Conservation (phyloP, 1,140 invertebrate species). For the Venturia canescens region DNA sequence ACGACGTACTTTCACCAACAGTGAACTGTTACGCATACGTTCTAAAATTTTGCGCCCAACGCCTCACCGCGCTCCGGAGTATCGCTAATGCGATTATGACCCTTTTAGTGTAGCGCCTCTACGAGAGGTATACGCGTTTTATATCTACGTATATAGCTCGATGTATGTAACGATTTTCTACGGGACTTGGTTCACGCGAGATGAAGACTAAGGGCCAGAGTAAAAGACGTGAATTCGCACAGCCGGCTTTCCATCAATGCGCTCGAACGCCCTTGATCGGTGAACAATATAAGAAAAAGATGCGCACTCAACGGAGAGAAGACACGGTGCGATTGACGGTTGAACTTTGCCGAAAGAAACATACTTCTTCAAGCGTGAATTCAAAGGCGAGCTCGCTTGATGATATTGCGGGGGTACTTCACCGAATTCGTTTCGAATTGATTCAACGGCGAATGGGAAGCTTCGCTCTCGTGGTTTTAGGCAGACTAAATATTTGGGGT, state of each 20-base stretch:
- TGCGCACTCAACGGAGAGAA: constrained; percentile 11
- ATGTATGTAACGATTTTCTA: constrained; percentile 14
- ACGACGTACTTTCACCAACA: background rate
- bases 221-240: constrained; percentile 22
- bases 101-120: constrained; percentile 59
- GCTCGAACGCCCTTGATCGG: constrained; percentile 25
- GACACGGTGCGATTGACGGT: constrained; percentile 3
- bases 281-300: constrained; percentile 10
- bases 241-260: constrained; percentile 24
- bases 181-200: constrained; percentile 15
- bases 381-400: constrained; percentile 8
- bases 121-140: background rate
- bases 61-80: constrained; percentile 58
- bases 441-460: background rate
- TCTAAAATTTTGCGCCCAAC: constrained; percentile 31
- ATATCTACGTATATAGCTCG: background rate
- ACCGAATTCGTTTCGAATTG: constrained; percentile 10
- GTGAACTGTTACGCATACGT: background rate
- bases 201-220: constrained; percentile 21
- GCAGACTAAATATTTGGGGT: background rate
- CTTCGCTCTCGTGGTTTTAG: background rate
- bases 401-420: background rate
- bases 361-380: constrained; percentile 11
- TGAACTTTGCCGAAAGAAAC: constrained; percentile 13
- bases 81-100: constrained; percentile 65